Percentiles rank a stretch among this genome's conserved stretches.
Conservation (phyloP, 2,797 vertebrate species). For the Margarornis squamiger region DNA sequence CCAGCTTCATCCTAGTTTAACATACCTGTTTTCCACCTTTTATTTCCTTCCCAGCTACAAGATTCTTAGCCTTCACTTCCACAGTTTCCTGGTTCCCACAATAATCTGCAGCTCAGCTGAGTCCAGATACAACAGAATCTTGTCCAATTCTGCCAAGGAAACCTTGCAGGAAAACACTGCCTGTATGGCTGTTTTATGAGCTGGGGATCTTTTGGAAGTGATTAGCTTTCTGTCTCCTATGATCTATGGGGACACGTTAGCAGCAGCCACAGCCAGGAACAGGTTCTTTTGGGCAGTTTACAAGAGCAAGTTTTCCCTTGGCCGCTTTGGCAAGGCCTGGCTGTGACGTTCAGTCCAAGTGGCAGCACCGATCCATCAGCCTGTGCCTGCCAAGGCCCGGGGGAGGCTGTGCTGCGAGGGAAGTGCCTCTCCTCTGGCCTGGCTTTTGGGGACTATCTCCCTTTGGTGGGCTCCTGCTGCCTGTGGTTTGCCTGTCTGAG, state of each 20-base stretch:
- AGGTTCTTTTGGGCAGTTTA: not conserved
- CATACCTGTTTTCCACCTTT: not conserved
- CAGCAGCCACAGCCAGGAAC: not conserved
- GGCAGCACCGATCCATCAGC: not conserved
- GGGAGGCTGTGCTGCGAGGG: not conserved
- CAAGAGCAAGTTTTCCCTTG: not conserved
- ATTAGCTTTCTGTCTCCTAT: not conserved
- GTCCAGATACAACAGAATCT: not conserved
- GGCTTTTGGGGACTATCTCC: not conserved
- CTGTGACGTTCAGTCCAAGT: not conserved
- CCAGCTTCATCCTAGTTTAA: not conserved
- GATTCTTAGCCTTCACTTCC: not conserved
- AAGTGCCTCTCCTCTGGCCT: not conserved
- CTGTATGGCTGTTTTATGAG: not conserved
- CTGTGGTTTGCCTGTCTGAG: not conserved
- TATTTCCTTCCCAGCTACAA: not conserved
- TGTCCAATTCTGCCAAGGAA: not conserved
- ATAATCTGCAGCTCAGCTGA: not conserved
- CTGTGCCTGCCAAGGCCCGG: not conserved
- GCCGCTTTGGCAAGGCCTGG: not conserved
- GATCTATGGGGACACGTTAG: not conserved
- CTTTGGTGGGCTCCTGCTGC: no score
- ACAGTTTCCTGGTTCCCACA: not conserved
- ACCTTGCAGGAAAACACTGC: not conserved
- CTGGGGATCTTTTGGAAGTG: not conserved